phyloP scores from a whole-genome alignment of 2,113 vertebrate species.

The Boleophthalmus pectinirostris region DNA sequence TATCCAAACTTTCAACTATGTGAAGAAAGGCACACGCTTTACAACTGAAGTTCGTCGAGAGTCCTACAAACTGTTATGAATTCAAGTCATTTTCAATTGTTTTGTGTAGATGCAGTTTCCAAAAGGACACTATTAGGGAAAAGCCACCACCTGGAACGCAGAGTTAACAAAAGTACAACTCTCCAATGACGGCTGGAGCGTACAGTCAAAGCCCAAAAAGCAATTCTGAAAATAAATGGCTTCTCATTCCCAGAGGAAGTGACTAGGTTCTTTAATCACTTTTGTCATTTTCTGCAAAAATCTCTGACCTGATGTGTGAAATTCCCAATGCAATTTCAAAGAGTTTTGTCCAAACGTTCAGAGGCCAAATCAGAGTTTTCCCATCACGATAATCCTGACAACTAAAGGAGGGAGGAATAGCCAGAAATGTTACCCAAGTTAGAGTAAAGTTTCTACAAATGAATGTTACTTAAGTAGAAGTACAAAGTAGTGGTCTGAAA shows the following conservation, averaged over 20 bases:
- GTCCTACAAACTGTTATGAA: no score
- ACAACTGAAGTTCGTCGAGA: no score
- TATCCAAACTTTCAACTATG: no score
- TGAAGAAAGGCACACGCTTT: no score
- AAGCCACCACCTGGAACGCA: not conserved
- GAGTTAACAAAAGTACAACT: not conserved
- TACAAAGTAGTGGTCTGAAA: no score
- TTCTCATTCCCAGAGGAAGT: not conserved
- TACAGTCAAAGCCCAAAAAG: not conserved
- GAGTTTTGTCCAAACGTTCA: no score
- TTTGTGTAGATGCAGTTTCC: not conserved
- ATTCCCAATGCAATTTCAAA: not conserved
- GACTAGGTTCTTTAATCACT: not conserved
- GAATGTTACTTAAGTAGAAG: no score
- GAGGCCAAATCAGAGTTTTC: no score
- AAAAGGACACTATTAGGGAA: not conserved
- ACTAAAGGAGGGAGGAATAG: no score
- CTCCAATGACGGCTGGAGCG: not conserved
- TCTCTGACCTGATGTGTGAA: not conserved
- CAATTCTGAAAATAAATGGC: not conserved
- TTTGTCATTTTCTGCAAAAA: not conserved
- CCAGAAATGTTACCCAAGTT: no score
- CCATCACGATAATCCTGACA: no score
- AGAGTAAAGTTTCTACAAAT: no score
- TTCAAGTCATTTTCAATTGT: not conserved